Base-by-base conservation (phyloP, 2,888 invertebrate genomes). In the Autographa pulchrina region DNA sequence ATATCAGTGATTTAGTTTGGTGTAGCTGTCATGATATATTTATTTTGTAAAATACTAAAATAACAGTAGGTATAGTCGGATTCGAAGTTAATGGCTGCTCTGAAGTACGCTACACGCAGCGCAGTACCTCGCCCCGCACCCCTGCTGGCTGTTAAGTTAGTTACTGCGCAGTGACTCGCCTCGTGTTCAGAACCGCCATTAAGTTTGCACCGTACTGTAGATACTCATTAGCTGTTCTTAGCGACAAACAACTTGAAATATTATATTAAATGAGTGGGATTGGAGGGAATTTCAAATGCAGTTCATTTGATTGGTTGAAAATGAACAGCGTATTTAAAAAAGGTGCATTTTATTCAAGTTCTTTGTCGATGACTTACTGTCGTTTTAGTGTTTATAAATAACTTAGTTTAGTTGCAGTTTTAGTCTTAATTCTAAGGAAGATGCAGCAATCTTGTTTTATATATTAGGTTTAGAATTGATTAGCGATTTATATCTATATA, bases 1-100 rank as follows among this genome's bases (percentile, higher is more conserved):
- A 78, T 74, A 76, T 75, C 75, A 62, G 80, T 71, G 73, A 70
- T 73, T 68, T 68, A 67, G 48, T 48, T 48, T 48, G 48, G n/a
- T 48, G 48, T 48, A 48, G 48, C 16, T n/a, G 14, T 48, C 48
- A n/a, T 48, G 48, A 48, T 48, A n/a, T 48, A 3, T 16, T 43
- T 14, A 43, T 43, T 5, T 35, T 43, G n/a, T 16, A n/a, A 7
- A n/a, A n/a, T 7, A 48, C n/a, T 48, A 48, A 48, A 48, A n/a
- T n/a, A 4, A n/a, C n/a, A 16, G n/a, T n/a, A n/a, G 0, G 6
- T 48, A 0, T 25, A 25, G 25, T 25, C 25, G 25, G 25, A 25
- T 25, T 25, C 25, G 3, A 25, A 25, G 25, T 25, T 25, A 25
- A 25, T 25, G 25, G 25, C 25, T 1, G 25, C 25, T 25, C 25